phyloP scores from a whole-genome alignment of 1,140 invertebrate species.

The Cherax quadricarinatus region DNA sequence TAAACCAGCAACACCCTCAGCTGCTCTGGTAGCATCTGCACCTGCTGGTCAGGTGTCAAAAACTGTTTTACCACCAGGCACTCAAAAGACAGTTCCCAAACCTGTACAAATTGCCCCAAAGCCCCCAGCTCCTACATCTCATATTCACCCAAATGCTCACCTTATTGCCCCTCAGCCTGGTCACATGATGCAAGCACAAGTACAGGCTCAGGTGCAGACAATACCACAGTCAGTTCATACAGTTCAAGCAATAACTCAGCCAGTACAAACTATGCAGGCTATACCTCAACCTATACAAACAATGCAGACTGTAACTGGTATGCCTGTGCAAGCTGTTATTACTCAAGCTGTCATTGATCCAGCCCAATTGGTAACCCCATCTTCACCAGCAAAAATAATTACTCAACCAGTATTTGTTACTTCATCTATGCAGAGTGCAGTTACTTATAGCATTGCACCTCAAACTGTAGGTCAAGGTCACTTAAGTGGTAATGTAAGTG shows the following conservation, averaged over 20 bases:
- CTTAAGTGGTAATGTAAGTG: conserved; percentile 48
- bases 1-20: conserved; percentile 57
- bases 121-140: conserved; percentile 48
- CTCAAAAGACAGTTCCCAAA: conserved; percentile 58
- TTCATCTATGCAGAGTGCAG: conserved; percentile 57
- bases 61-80: conserved; percentile 50
- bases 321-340: conserved; percentile 61
- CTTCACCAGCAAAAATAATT: conserved; percentile 65
- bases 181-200: conserved; percentile 65
- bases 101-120: conserved; percentile 73
- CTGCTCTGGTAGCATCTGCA: conserved; percentile 18
- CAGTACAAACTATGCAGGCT: conserved; percentile 66
- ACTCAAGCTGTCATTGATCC: conserved; percentile 54
- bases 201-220: conserved; percentile 56
- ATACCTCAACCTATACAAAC: conserved; percentile 67
- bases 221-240: conserved; percentile 60
- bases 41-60: conserved; percentile 39
- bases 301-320: conserved; percentile 51
- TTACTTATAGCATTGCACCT: conserved; percentile 43
- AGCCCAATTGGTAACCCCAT: conserved; percentile 53
- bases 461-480: conserved; percentile 45
- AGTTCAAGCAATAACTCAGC: conserved; percentile 65
- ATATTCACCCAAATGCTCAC: conserved; percentile 51
- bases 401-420: conserved; percentile 67
- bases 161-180: conserved; percentile 58